These are phyloP conservation scores for Erpornis zantholeuca DNA, from an alignment of 2,113 vertebrate genomes.

Conservation along the genomic window DNA sequence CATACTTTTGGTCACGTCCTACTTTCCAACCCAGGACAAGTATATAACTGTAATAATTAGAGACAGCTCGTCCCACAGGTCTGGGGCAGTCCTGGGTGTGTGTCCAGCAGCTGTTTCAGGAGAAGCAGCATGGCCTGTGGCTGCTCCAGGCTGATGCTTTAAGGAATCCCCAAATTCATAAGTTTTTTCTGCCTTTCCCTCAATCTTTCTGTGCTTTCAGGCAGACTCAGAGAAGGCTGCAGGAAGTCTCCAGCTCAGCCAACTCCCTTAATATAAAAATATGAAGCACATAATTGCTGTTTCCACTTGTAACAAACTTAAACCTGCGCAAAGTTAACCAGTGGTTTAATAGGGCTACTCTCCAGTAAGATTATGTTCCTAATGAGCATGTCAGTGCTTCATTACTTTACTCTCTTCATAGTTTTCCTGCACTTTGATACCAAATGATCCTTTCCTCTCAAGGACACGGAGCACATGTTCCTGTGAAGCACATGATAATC, in stretches of 20 bases:
- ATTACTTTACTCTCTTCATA: slow-evolving; percentile 22
- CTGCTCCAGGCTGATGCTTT: background rate
- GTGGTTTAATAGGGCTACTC: background rate
- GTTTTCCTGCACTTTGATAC: slow-evolving; percentile 8
- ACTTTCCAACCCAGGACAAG: too few species aligned
- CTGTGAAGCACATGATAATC: background rate
- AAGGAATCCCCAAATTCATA: background rate
- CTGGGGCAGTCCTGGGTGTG: background rate
- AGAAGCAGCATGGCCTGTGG: background rate
- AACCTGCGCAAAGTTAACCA: background rate
- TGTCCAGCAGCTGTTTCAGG: background rate
- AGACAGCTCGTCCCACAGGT: background rate
- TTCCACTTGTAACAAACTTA: background rate
- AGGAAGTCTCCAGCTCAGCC: background rate
- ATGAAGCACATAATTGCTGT: background rate
- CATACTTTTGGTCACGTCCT: too few species aligned
- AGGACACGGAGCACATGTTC: background rate
- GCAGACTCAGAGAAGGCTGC: background rate
- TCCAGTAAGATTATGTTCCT: background rate
- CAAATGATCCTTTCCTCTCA: background rate
- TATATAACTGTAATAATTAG: background rate
- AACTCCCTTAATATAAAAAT: background rate
- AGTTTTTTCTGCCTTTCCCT: background rate
- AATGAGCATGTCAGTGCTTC: slow-evolving; percentile 20
- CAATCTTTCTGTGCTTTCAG: background rate